Evolutionary conservation across 2,797 vertebrate genomes (phyloP).

Genomic region (Lutjanus argentimaculatus): DNA sequence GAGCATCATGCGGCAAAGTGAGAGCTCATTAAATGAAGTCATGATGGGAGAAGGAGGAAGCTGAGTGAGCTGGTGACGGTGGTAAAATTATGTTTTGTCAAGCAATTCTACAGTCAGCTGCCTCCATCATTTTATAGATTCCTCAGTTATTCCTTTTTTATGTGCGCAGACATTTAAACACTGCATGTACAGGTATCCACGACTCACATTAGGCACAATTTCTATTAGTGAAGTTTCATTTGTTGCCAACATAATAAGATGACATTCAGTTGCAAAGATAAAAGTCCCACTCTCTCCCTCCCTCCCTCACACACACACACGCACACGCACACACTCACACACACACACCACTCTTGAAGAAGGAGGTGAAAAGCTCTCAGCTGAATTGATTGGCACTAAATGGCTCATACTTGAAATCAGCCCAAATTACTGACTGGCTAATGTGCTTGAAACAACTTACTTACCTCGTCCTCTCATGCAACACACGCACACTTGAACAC

Average conservation of each 20-base stretch:
- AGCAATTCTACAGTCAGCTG: constrained; percentile 55
- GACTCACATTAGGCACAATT: background rate
- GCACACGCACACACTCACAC: background rate
- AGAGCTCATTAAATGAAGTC: constrained; percentile 71
- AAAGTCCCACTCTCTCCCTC: background rate
- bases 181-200: background rate
- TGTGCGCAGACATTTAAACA: background rate
- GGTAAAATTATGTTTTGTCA: constrained; percentile 59
- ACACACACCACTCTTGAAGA: constrained; percentile 25
- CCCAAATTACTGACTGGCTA: constrained; percentile 67
- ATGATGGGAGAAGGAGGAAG: constrained; percentile 49
- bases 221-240: constrained; percentile 4
- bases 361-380: constrained; percentile 68
- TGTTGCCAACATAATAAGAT: background rate
- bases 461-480: constrained; percentile 60
- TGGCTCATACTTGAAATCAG: constrained; percentile 71
- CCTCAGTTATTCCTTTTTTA: background rate
- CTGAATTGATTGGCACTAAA: constrained; percentile 75
- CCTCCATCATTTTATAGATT: constrained; percentile 30
- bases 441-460: constrained; percentile 70
- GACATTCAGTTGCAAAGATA: background rate
- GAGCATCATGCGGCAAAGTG: constrained; percentile 47
- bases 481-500: constrained; percentile 22
- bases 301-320: background rate
- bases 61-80: constrained; percentile 43